These are phyloP conservation scores for Chiloscyllium plagiosum DNA, from an alignment of 2,113 vertebrate species.

Conservation along the genomic window DNA sequence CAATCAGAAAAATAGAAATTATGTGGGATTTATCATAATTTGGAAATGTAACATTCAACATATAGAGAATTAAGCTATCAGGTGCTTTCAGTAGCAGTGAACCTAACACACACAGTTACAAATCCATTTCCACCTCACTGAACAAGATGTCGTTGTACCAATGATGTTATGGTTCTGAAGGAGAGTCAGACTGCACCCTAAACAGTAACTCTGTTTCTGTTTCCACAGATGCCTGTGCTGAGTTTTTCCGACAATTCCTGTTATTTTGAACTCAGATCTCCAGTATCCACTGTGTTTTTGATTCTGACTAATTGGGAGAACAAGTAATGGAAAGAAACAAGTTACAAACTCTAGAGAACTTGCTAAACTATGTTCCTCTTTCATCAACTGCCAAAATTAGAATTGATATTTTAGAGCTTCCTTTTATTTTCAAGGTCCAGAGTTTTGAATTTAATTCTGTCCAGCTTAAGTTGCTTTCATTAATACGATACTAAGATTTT, in stretches of 20 bases:
- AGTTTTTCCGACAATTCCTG: too few relatives aligned
- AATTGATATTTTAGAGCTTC: background rate
- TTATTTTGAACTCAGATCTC: too few relatives aligned
- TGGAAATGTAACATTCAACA: background rate
- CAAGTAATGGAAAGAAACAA: background rate
- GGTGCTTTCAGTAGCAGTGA: background rate
- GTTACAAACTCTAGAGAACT: background rate
- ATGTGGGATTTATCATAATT: background rate
- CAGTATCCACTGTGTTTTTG: too few relatives aligned
- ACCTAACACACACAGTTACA: background rate
- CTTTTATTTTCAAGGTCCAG: too few relatives aligned
- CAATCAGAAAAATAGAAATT: background rate
- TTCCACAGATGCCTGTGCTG: too few relatives aligned
- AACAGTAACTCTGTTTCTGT: too few relatives aligned
- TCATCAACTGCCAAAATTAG: background rate
- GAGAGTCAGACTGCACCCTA: too few relatives aligned
- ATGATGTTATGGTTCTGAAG: too few relatives aligned
- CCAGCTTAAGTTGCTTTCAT: background rate
- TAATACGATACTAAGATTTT: background rate
- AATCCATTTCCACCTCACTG: background rate
- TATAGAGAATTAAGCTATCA: background rate
- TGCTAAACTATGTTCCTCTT: background rate
- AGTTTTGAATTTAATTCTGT: background rate
- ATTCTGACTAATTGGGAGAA: too few relatives aligned
- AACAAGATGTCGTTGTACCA: background rate